These are phyloP conservation scores for Macroglossus sobrinus DNA, from an alignment of 2,113 vertebrate genomes.

Conservation along the genomic window DNA sequence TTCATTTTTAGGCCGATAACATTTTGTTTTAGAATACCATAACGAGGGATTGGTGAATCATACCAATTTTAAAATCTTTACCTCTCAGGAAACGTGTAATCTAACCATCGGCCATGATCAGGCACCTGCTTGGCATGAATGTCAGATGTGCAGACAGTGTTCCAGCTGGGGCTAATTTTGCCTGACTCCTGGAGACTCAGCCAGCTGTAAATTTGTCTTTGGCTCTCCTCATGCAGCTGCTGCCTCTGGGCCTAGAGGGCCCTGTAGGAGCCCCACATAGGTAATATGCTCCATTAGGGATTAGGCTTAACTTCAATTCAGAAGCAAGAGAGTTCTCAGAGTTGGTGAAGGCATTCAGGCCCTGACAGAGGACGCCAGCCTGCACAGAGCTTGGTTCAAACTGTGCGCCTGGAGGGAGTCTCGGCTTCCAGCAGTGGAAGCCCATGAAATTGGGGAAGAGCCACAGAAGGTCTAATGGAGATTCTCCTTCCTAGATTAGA, in stretches of 20 bases:
- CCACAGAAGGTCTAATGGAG: not conserved
- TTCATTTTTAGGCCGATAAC: not conserved
- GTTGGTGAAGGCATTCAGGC: not conserved
- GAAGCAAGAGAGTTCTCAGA: not conserved
- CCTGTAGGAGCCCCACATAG: not conserved
- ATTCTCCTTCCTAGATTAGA: not conserved
- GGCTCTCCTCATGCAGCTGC: not conserved
- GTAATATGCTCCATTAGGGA: not conserved
- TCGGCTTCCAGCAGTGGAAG: not conserved
- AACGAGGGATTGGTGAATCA: not conserved
- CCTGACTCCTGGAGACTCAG: not conserved
- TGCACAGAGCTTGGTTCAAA: not conserved
- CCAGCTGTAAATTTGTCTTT: not conserved
- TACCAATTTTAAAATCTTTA: not conserved
- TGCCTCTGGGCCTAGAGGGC: not conserved
- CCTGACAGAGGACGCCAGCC: not conserved
- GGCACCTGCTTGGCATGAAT: slow-evolving; percentile 14
- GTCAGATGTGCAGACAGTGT: not conserved
- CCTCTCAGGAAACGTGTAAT: not conserved
- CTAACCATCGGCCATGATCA: not conserved
- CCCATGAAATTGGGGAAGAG: not conserved
- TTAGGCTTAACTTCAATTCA: not conserved
- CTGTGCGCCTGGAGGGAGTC: not conserved
- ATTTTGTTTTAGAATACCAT: not conserved
- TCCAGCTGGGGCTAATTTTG: not conserved